Evolutionary conservation across 2,888 invertebrate genomes (phyloP).

Genomic region (Hypomecis atomaria): DNA sequence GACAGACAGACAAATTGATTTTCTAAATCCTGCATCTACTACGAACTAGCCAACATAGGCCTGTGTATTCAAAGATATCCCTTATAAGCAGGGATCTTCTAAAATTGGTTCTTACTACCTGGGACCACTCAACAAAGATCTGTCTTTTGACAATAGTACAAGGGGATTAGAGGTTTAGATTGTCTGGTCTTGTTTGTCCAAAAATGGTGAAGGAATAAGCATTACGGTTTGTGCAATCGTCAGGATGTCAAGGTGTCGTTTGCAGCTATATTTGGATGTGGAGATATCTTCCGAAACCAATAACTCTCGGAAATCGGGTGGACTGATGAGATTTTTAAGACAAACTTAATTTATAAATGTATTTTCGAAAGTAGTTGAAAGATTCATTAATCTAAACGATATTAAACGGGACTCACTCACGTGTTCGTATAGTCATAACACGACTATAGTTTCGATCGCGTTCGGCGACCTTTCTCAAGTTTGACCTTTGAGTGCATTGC

Average conservation of each 20-base stretch:
- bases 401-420: no score
- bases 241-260: slow-evolving; percentile 53
- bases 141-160: neutral
- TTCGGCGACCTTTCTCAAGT: no score
- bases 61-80: slow-evolving; percentile 11
- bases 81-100: slow-evolving; percentile 24
- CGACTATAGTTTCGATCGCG: no score
- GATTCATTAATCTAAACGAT: neutral
- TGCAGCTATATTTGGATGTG: slow-evolving; percentile 51
- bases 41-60: slow-evolving; percentile 43
- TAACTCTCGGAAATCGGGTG: slow-evolving; percentile 27
- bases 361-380: neutral
- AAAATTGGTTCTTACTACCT: slow-evolving; percentile 13
- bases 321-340: slow-evolving; percentile 28
- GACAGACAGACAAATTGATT: slow-evolving; percentile 78
- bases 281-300: slow-evolving; percentile 37
- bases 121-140: slow-evolving; percentile 31
- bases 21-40: slow-evolving; percentile 61
- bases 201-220: slow-evolving; percentile 56
- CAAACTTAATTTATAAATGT: slow-evolving; percentile 12
- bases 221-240: slow-evolving; percentile 59
- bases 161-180: slow-evolving; percentile 15
- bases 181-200: slow-evolving; percentile 45
- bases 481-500: no score
- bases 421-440: no score